Evolutionary conservation across 2,113 vertebrate species (phyloP), one percentile per base, ranked within the genome.

Genomic region (Syngnathoides biaculeatus): DNA sequence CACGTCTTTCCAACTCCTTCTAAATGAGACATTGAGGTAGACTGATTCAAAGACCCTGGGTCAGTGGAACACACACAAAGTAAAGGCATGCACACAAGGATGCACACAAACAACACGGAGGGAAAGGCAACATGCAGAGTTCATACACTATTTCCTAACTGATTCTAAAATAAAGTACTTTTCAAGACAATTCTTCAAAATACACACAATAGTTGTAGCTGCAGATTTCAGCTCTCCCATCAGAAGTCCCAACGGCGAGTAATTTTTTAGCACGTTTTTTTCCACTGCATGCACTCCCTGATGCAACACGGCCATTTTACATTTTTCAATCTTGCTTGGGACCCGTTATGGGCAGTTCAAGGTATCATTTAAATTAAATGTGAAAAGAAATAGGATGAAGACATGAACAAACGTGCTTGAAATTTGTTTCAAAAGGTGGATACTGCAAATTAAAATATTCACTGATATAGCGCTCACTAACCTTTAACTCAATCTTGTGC

Each of bases 1-100:
- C 94, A 94, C 19, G 92, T 90, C 79, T 93, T 94, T 85, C 94
- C 92, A 30, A 91, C 91, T 84, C 93, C 92, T 77, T 96, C 95
- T 91, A 95, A 92, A 85, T 95, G 94, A 84, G 95, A 94, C 94
- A 95, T 92, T 89, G 94, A 95, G 68, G 95, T 93, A 79, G 94
- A 95, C 76, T 94, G 94, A 92, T 92, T 93, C 86, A 96, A 87
- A 71, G 94, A 90, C 73, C 95, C 94, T 96, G 86, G 60, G 72
- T 71, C 72, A 88, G 68, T 77, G 60, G 42, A 83, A 90, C 65
- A 87, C 78, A 82, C 73, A 81, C 30, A 84, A 74, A 81, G 70
- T 83, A 81, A 88, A 88, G 60, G 83, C 86, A 90, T 87, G 84
- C 89, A 87, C 65, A 84, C 74, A 68, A 24, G 64, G 67, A 80